Percentiles rank a stretch among this genome's conserved stretches.
These are phyloP conservation scores for Penaeus vannamei DNA, from an alignment of 1,140 invertebrate species.

Conservation along the genomic window DNA sequence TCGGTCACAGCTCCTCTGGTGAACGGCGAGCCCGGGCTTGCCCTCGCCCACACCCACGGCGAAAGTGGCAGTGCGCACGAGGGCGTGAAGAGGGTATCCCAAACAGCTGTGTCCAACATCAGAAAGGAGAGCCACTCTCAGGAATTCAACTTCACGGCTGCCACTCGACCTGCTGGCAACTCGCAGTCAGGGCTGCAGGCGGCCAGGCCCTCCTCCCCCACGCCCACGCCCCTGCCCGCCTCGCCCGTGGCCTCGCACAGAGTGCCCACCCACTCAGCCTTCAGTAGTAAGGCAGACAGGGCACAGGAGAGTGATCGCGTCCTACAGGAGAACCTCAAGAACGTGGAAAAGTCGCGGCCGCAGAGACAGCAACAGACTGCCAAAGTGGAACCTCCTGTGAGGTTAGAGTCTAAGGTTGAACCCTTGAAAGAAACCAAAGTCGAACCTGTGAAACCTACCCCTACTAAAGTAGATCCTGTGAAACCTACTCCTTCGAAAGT, in stretches of 20 bases:
- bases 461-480: constrained; percentile 23
- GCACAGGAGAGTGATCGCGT: constrained; percentile 55
- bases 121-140: constrained; percentile 78
- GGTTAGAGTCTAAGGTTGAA: constrained; percentile 32
- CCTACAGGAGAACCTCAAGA: constrained; percentile 62
- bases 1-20: constrained; percentile 63
- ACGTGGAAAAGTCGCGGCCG: constrained; percentile 54
- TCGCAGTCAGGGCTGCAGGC: neutral
- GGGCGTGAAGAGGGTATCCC: constrained; percentile 74
- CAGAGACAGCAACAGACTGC: neutral
- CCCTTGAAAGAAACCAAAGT: constrained; percentile 40
- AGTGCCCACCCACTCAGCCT: constrained; percentile 40
- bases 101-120: constrained; percentile 79
- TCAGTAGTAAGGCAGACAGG: constrained; percentile 46
- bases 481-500: constrained; percentile 29
- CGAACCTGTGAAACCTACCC: constrained; percentile 17
- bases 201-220: constrained; percentile 51
- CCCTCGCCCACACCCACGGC: constrained; percentile 24
- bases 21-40: constrained; percentile 49
- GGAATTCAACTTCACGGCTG: constrained; percentile 76
- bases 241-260: constrained; percentile 54
- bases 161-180: constrained; percentile 8
- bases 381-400: neutral
- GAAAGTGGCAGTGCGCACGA: constrained; percentile 51
- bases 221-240: constrained; percentile 49